phyloP scores from a whole-genome alignment of 2,888 invertebrate species.

The Heliconius charithonia region DNA sequence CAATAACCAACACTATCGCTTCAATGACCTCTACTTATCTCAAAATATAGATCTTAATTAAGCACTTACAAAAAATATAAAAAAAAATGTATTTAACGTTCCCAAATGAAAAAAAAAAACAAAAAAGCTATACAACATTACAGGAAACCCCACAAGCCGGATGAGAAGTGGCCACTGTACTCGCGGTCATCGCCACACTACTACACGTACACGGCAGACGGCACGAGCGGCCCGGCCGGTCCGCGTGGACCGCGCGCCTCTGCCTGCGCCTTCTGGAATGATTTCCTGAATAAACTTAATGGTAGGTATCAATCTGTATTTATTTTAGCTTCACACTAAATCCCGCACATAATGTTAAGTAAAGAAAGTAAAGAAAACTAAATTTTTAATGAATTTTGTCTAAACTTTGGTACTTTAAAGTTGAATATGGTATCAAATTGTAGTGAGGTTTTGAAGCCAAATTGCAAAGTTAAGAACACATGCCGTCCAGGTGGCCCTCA shows the following conservation, averaged over 20 bases:
- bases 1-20: not conserved
- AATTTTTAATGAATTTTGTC: too few relatives aligned
- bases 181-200: constrained; percentile 93
- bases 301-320: constrained; percentile 67
- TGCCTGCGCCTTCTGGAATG: constrained; percentile 98
- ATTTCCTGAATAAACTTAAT: constrained; percentile 94
- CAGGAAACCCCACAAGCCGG: constrained; percentile 86
- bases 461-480: too few relatives aligned
- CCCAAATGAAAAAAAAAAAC: not conserved
- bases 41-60: not conserved
- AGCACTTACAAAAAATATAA: too few relatives aligned
- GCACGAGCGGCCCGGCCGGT: constrained; percentile 85
- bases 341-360: too few relatives aligned
- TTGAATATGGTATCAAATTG: too few relatives aligned
- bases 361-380: too few relatives aligned
- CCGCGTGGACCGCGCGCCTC: constrained; percentile 90
- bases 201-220: constrained; percentile 94
- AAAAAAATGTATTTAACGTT: not conserved
- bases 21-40: not conserved
- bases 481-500: too few relatives aligned
- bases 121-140: constrained; percentile 47
- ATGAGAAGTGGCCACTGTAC: constrained; percentile 94
- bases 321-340: too few relatives aligned
- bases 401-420: too few relatives aligned
- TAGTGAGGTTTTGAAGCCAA: too few relatives aligned